Evolutionary conservation across 2,888 invertebrate genomes (phyloP), one percentile per base, ranked within the genome.

Genomic region (Agrochola lychnidis): DNA sequence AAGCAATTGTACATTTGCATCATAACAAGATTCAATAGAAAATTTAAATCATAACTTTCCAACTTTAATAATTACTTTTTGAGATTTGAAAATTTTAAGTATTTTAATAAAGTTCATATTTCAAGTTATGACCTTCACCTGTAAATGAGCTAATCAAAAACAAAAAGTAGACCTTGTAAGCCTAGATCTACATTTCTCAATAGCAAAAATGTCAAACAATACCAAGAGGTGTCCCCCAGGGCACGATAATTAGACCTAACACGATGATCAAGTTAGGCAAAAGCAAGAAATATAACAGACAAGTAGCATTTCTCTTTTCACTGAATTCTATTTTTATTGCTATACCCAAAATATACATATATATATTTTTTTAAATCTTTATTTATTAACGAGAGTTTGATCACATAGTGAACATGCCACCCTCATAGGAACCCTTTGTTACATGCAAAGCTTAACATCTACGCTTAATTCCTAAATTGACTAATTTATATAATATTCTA

Each of bases 191-290:
- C 22, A 53, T 56, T n/a, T 16, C 12, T 36, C 22, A 48, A 40
- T 14, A 67, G n/a, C 9, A 45, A 56, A 57, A 63, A 75, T 12
- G 14, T 36, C 36, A 0, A 14, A 36, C 14, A 22, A 68, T 57
- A 51, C 10, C 25, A 25, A 1, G 9, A 51, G 70, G 66, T 53
- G 9, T 72, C 36, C 64, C 72, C 36, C 42, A 70, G 48, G 69
- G 77, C 14, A 66, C 19, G 22, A 70, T 77, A 81, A 77, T 77
- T 36, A 25, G 63, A 51, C 72, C 61, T 48, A 57, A 71, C 53
- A 71, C 16, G 53, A 59, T 12, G 12, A 42, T 62, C 36, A 14
- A 2, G 61, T 40, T 45, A 30, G n/a, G 1, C 16, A 36, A 69
- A 71, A 22, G 67, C 22, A 51, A 57, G 14, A 67, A 59, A 59